These are phyloP conservation scores for Leptinotarsa haldemani DNA, from an alignment of 2,888 invertebrate genomes.

Conservation along the genomic window DNA sequence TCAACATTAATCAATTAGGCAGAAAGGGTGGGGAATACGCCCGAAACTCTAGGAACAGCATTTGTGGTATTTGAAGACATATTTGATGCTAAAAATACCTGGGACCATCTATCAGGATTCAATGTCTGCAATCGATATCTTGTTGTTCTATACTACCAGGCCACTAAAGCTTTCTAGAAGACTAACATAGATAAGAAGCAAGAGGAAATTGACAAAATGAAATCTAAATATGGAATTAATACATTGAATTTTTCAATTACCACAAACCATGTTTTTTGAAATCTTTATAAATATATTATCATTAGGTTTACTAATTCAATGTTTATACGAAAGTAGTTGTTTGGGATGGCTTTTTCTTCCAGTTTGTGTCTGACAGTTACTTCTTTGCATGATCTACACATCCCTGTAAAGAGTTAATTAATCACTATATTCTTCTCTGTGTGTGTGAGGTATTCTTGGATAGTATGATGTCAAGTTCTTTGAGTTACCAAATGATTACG, in stretches of 20 bases:
- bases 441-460: neutral
- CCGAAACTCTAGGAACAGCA: conserved; percentile 97
- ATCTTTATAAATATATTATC: too few species aligned
- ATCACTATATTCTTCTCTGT: too few species aligned
- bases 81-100: conserved; percentile 99
- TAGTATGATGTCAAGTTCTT: conserved; percentile 2
- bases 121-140: conserved; percentile 99
- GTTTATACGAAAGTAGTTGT: too few species aligned
- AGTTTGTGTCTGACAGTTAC: too few species aligned
- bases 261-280: neutral
- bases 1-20: conserved; percentile 88
- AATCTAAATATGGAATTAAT: conserved; percentile 89
- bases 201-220: conserved; percentile 94
- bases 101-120: conserved; percentile 90
- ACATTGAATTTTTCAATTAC: conserved; percentile 54
- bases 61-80: conserved; percentile 99
- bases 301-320: too few species aligned
- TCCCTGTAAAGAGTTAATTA: too few species aligned
- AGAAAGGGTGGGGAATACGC: conserved; percentile 97
- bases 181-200: conserved; percentile 95
- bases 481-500: neutral
- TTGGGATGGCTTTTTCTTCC: too few species aligned
- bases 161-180: conserved; percentile 95
- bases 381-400: too few species aligned
- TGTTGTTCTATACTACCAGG: conserved; percentile 98